phyloP scores from a whole-genome alignment of 2,797 vertebrate genomes.

The Lophotriccus pileatus region DNA sequence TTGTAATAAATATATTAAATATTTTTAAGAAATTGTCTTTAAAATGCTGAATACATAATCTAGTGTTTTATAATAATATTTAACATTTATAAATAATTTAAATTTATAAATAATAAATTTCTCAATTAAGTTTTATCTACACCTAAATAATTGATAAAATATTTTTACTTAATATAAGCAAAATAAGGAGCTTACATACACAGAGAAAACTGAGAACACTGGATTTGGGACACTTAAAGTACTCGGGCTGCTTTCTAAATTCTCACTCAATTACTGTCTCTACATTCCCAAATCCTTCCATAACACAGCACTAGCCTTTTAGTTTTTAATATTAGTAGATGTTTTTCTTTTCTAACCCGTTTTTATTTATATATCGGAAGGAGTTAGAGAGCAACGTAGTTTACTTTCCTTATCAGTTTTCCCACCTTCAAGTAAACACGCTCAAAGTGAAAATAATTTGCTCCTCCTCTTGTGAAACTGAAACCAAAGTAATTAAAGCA shows the following conservation, averaged over 20 bases:
- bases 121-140: not conserved
- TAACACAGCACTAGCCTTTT: not conserved
- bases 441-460: slow-evolving; percentile 30
- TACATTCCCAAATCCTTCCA: not conserved
- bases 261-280: not conserved
- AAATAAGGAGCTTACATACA: not conserved
- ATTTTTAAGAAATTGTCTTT: not conserved
- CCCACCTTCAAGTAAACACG: slow-evolving; percentile 49
- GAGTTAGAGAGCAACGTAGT: not conserved
- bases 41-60: not conserved
- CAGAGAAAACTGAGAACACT: not conserved
- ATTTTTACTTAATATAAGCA: not conserved
- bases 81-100: not conserved
- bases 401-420: slow-evolving; percentile 49
- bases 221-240: not conserved
- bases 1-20: not conserved
- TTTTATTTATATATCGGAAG: not conserved
- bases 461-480: not conserved
- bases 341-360: not conserved
- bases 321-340: not conserved
- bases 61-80: not conserved
- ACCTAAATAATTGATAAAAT: not conserved
- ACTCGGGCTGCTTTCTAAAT: not conserved
- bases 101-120: not conserved
- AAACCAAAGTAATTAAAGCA: slow-evolving; percentile 38